Evolutionary conservation across 35 echinoderm and acorn worm species (phyloP).

Genomic region (Stichopus chloronotus): DNA sequence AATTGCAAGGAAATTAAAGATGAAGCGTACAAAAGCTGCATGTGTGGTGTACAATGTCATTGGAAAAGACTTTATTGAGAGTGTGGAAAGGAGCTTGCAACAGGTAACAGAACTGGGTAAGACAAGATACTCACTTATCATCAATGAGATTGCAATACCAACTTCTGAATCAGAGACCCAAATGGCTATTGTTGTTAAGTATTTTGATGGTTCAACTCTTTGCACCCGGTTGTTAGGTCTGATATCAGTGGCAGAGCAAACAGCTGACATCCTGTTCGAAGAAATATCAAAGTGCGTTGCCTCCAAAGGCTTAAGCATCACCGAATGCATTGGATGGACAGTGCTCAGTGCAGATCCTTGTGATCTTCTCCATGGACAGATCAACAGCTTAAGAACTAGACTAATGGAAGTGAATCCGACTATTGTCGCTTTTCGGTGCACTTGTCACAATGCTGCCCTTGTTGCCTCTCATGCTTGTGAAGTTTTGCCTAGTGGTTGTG

Average conservation of each 20-base stretch:
- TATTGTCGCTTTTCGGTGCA: slow-evolving; percentile 17
- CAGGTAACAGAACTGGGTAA: slow-evolving; percentile 29
- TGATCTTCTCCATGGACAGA: slow-evolving; percentile 22
- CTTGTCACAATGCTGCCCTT: slow-evolving; percentile 22
- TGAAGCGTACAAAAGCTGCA: slow-evolving; percentile 37
- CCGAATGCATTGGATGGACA: slow-evolving; percentile 27
- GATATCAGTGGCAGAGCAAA: slow-evolving; percentile 16
- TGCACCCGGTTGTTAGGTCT: slow-evolving; percentile 14
- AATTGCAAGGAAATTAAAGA: slow-evolving; percentile 39
- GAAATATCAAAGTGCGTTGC: slow-evolving; percentile 4
- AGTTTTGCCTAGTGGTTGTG: slow-evolving; percentile 17
- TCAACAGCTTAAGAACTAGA: slow-evolving; percentile 29
- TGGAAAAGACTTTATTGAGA: slow-evolving; percentile 33
- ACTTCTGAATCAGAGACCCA: neutral
- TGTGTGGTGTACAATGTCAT: slow-evolving; percentile 38
- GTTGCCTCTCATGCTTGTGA: slow-evolving; percentile 36
- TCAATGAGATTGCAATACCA: slow-evolving; percentile 30
- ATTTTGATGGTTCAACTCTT: slow-evolving; percentile 29
- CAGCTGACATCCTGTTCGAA: neutral
- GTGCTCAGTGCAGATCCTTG: slow-evolving; percentile 35
- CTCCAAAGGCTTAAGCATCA: neutral
- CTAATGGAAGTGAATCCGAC: slow-evolving; percentile 34
- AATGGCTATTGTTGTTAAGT: slow-evolving; percentile 32
- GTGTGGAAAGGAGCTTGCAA: slow-evolving; percentile 34
- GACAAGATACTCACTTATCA: slow-evolving; percentile 29